Percentiles rank a stretch among this genome's conserved stretches.
Conservation (phyloP, 2,797 vertebrate genomes). For the Micrastur ruficollis region DNA sequence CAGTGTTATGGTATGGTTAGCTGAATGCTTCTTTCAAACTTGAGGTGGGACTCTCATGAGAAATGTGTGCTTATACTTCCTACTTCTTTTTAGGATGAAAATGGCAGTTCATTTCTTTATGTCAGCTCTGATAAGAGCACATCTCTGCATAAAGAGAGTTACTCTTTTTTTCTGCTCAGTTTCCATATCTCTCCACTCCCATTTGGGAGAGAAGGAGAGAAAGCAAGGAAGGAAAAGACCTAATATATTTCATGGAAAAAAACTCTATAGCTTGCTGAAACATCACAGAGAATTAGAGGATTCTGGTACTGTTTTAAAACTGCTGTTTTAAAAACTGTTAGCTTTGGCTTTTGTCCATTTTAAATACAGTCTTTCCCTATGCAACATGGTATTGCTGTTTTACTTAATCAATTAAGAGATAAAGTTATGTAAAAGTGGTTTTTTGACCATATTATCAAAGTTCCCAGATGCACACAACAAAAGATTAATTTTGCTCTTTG, state of each 20-base stretch:
- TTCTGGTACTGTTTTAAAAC: background rate
- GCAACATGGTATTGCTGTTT: background rate
- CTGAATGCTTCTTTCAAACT: background rate
- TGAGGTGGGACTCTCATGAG: background rate
- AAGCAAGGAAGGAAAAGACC: background rate
- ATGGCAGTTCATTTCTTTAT: background rate
- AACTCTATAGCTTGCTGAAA: background rate
- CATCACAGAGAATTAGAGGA: background rate
- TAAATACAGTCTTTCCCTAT: background rate
- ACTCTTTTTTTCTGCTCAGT: background rate
- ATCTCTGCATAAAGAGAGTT: background rate
- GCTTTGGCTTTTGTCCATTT: background rate
- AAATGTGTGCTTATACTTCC: background rate
- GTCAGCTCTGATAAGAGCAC: background rate
- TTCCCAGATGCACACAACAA: background rate
- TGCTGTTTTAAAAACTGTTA: background rate
- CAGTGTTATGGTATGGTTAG: background rate
- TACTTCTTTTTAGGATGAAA: background rate
- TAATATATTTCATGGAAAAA: background rate
- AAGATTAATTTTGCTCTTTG: background rate
- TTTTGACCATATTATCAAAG: background rate
- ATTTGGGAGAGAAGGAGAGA: background rate
- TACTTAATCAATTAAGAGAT: background rate
- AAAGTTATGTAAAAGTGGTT: background rate
- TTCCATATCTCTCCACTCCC: background rate